Base-by-base conservation (phyloP, 2,888 invertebrate species). In the Drosophila neutralis region DNA sequence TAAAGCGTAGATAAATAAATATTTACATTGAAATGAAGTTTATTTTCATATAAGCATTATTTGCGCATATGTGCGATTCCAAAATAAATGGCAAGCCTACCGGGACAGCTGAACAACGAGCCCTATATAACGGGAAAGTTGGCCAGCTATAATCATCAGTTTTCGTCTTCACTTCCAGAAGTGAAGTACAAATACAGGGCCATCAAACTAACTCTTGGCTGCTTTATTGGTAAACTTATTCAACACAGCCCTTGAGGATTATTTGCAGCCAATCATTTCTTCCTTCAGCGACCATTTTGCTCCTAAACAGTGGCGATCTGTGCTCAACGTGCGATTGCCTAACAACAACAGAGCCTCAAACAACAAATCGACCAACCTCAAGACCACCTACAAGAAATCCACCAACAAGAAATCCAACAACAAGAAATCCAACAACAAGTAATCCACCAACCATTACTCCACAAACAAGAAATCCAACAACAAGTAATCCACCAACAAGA, bases 91-190 rank as follows among this genome's bases (percentile, higher is more conserved):
- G 18, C 49, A 57, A 45, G 58, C 54, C 61, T 35, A 13, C 4
- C 35, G 4, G 11, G n/a, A 11, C 13, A 33, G 5, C 13, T n/a
- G 18, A 18, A 11, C 21, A 3, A 5, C 18, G 27, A 24, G 35
- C 61, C 48, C 63, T 68, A 78, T 72, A 68, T 45, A 78, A 78
- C 3, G 36, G 24, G 15, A 18, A n/a, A 21, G 3, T 36, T 35
- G 29, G 10, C 2, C 13, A 21, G 38, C 29, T 15, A 51, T 1
- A 49, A 36, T 33, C 13, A 52, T 62, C 62, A 66, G 62, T 48
- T n/a, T 35, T 29, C 21, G 21, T 45, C 36, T 48, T 53, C 62
- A 53, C 62, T 53, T 62, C n/a, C 6, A 24, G 21, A 15, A 61
- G 38, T 64, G 38, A 42, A 52, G 29, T 36, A 29, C 0, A 10